Percentiles rank a stretch among this genome's conserved stretches.
Evolutionary conservation across 2,113 vertebrate species (phyloP).

Genomic region (Colaptes auratus): DNA sequence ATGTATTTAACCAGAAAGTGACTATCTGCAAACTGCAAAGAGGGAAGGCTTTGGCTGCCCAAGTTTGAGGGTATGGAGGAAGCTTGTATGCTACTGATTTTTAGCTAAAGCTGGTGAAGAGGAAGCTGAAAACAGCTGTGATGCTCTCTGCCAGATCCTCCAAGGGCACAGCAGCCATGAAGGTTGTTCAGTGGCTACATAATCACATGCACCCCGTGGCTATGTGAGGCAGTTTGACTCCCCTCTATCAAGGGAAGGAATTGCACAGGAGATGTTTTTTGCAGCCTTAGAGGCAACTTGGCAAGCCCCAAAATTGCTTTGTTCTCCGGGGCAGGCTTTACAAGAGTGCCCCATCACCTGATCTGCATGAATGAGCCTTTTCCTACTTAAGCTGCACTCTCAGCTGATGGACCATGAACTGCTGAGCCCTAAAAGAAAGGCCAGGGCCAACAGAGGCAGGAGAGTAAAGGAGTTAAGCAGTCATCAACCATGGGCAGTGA

Average conservation of each 20-base stretch:
- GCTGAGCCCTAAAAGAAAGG: background rate
- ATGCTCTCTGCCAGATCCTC: background rate
- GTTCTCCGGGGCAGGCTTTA: background rate
- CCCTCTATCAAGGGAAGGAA: background rate
- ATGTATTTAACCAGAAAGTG: constrained; percentile 8
- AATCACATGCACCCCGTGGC: background rate
- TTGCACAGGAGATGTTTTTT: constrained; percentile 2
- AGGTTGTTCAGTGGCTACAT: background rate
- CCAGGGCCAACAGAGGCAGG: background rate
- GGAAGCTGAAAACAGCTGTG: background rate
- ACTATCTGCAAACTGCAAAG: background rate
- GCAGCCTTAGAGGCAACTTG: background rate
- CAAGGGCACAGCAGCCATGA: background rate
- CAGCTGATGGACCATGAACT: constrained; percentile 33
- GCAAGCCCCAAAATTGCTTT: constrained; percentile 12
- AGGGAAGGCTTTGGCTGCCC: background rate
- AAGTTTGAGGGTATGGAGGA: background rate
- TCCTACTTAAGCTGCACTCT: background rate
- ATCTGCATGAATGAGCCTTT: constrained; percentile 21
- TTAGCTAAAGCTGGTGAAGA: background rate
- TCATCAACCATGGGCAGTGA: background rate
- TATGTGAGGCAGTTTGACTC: background rate
- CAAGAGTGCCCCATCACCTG: constrained; percentile 16
- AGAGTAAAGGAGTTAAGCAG: background rate
- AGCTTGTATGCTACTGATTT: background rate